A percentile compares a stretch with the other conserved stretches of the same genome.
Evolutionary conservation across 2,797 vertebrate genomes (phyloP).

Genomic region (Propithecus perrieri): DNA sequence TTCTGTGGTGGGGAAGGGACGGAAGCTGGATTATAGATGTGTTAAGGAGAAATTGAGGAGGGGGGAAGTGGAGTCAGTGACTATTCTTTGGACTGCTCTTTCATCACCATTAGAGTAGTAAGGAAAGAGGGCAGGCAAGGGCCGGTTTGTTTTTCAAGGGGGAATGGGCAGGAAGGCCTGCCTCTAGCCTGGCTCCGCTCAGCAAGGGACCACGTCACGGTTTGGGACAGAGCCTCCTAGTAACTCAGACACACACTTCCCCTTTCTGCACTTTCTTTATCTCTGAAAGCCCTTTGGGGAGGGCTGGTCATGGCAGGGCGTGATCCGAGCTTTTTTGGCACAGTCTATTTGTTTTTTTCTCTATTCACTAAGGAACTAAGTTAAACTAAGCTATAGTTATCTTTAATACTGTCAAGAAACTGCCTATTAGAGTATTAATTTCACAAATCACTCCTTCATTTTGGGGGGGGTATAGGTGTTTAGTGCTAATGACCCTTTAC

Average conservation of each 20-base stretch:
- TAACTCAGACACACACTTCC: neutral
- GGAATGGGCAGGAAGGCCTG: neutral
- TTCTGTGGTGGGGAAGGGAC: neutral
- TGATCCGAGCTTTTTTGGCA: neutral
- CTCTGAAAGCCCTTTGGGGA: neutral
- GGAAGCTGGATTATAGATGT: neutral
- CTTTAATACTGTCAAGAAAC: neutral
- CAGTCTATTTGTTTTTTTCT: neutral
- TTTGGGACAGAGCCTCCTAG: neutral
- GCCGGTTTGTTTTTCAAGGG: neutral
- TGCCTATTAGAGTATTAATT: neutral
- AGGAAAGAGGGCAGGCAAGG: neutral
- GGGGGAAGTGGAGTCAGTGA: neutral
- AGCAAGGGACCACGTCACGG: neutral
- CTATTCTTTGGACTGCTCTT: neutral
- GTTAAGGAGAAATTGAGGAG: neutral
- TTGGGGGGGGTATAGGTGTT: neutral
- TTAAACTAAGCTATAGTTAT: neutral
- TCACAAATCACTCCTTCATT: constrained; percentile 10
- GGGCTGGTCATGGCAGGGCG: neutral
- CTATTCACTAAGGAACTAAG: neutral
- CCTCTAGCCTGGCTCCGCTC: neutral
- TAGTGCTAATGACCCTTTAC: neutral
- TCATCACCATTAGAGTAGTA: neutral
- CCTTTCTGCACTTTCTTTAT: neutral